Conservation (phyloP, 2,888 invertebrate species). For the Athetis lepigone region DNA sequence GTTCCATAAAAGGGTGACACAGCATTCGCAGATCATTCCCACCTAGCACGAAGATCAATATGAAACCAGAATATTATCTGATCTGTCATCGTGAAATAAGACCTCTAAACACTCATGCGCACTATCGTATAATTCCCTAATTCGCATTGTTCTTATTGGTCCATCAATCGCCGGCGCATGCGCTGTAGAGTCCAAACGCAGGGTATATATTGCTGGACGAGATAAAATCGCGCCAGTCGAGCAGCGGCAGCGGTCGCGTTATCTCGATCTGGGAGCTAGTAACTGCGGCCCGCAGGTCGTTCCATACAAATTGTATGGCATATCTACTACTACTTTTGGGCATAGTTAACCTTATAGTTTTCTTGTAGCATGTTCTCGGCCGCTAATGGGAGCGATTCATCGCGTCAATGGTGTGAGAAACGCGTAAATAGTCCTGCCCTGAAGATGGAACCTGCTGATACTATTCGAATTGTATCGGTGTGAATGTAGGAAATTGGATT, state of each 20-base stretch:
- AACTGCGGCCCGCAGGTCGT: constrained; percentile 83
- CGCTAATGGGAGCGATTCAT: constrained; percentile 86
- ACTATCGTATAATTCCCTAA: constrained; percentile 70
- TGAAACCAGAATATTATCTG: constrained; percentile 59
- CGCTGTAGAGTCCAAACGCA: constrained; percentile 75
- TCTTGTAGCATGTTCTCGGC: constrained; percentile 82
- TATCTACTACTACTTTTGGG: constrained; percentile 88
- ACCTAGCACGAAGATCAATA: constrained; percentile 62
- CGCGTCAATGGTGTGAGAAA: constrained; percentile 82
- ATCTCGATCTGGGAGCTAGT: constrained; percentile 85
- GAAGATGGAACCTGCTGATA: constrained; percentile 71
- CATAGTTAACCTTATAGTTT: constrained; percentile 89
- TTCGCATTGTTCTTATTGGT: constrained; percentile 85
- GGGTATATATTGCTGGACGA: constrained; percentile 78
- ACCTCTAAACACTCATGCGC: constrained; percentile 61
- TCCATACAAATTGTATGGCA: constrained; percentile 90
- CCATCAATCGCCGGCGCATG: constrained; percentile 83
- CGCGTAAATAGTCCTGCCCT: constrained; percentile 69
- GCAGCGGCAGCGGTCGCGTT: constrained; percentile 80
- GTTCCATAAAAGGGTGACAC: constrained; percentile 51
- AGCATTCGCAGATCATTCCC: constrained; percentile 57
- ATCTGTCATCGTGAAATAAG: constrained; percentile 63
- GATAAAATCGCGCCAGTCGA: constrained; percentile 85
- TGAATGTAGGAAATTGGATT: constrained; percentile 69
- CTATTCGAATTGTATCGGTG: constrained; percentile 74